phyloP scores from a whole-genome alignment of 2,888 invertebrate species.

The Rhodophaea formosa region DNA sequence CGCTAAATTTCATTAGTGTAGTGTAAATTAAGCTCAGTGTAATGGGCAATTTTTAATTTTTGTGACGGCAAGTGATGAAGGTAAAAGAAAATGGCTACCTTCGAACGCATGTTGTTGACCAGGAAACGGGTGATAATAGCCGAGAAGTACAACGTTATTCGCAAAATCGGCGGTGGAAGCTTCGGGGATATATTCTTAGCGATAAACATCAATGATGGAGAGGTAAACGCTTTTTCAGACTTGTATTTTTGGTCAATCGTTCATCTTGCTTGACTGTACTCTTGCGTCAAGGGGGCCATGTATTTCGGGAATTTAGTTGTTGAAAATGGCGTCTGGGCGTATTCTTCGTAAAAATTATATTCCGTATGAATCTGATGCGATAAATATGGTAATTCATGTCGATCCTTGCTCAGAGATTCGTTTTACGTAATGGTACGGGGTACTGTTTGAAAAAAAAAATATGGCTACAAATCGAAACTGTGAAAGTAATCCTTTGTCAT shows the following conservation, averaged over 20 bases:
- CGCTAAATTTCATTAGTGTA: slow-evolving; percentile 59
- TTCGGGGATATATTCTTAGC: slow-evolving; percentile 99
- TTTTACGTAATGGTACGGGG: slow-evolving; percentile 39
- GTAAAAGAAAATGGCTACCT: slow-evolving; percentile 76
- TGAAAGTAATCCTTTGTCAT: slow-evolving; percentile 34
- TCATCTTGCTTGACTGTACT: slow-evolving; percentile 34
- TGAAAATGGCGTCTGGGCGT: slow-evolving; percentile 68
- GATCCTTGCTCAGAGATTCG: slow-evolving; percentile 4
- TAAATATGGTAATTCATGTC: slow-evolving; percentile 17
- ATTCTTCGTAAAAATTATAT: slow-evolving; percentile 35
- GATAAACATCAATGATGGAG: slow-evolving; percentile 93
- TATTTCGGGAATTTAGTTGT: slow-evolving; percentile 62
- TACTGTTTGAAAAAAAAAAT: slow-evolving; percentile 27
- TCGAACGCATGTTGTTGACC: slow-evolving; percentile 71
- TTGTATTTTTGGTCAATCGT: slow-evolving; percentile 34
- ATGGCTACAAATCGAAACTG: slow-evolving; percentile 24
- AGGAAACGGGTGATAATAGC: slow-evolving; percentile 82
- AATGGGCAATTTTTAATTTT: slow-evolving; percentile 64
- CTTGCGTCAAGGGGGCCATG: slow-evolving; percentile 50
- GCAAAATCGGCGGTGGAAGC: slow-evolving; percentile 99
- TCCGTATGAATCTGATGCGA: slow-evolving; percentile 24
- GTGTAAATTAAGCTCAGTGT: slow-evolving; percentile 61
- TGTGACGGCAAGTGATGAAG: slow-evolving; percentile 72
- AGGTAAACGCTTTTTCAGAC: slow-evolving; percentile 80
- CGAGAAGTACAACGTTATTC: slow-evolving; percentile 95